These are phyloP conservation scores for Aramus guarauna DNA, from an alignment of 2,113 vertebrate species.

Conservation along the genomic window DNA sequence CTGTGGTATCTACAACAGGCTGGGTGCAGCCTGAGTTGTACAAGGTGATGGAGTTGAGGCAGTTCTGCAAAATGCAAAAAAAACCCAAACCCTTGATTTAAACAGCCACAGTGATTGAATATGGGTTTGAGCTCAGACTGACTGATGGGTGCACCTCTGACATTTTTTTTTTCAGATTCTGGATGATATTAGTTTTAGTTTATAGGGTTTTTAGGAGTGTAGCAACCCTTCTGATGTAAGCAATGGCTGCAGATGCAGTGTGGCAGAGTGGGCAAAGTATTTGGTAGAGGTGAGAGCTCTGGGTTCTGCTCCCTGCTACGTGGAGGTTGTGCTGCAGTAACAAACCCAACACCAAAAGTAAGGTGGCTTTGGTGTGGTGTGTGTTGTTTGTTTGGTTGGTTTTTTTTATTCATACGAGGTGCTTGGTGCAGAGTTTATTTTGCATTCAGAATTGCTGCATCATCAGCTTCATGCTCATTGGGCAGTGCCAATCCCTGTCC, in stretches of 20 bases:
- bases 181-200: neutral
- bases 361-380: neutral
- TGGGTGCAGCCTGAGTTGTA: neutral
- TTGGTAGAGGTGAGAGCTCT: neutral
- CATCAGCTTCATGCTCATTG: neutral
- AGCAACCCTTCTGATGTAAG: neutral
- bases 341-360: neutral
- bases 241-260: neutral
- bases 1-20: fast-evolving
- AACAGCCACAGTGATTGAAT: fast-evolving
- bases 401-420: fast-evolving
- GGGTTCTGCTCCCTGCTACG: neutral
- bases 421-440: neutral
- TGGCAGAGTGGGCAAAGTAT: neutral
- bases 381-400: neutral
- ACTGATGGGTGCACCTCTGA: neutral
- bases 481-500: neutral
- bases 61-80: neutral
- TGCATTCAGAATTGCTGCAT: neutral
- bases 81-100: fast-evolving
- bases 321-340: neutral
- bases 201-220: too few species aligned
- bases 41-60: fast-evolving
- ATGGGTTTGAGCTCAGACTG: neutral
- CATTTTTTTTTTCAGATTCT: neutral